Conservation (phyloP, 1,140 invertebrate species). For the Phocides pigmalion region DNA sequence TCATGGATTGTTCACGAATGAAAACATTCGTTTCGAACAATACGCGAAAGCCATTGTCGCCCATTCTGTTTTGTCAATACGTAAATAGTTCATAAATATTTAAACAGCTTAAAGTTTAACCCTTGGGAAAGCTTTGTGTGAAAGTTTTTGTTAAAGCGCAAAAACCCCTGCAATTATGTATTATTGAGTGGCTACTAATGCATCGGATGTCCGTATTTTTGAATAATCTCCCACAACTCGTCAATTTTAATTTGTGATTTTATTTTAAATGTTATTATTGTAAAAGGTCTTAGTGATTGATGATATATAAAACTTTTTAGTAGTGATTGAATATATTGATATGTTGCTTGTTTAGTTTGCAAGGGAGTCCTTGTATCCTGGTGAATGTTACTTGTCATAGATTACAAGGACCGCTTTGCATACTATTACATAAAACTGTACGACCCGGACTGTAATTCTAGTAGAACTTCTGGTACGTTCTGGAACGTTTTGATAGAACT, state of each 20-base stretch:
- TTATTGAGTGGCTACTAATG: conserved; percentile 12
- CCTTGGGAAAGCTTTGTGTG: conserved; percentile 52
- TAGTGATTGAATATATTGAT: too few relatives aligned
- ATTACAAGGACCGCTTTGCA: too few relatives aligned
- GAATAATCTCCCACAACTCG: background rate
- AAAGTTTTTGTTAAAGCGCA: conserved; percentile 25
- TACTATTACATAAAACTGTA: too few relatives aligned
- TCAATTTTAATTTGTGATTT: background rate
- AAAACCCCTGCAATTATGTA: conserved; percentile 25
- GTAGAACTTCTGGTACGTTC: too few relatives aligned
- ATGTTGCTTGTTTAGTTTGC: too few relatives aligned
- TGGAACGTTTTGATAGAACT: too few relatives aligned
- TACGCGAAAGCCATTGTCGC: conserved; percentile 56
- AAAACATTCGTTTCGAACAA: conserved; percentile 49
- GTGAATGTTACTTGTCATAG: too few relatives aligned
- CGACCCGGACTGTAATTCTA: too few relatives aligned
- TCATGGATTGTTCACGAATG: conserved; percentile 55
- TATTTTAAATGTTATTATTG: background rate
- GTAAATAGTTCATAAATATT: conserved; percentile 77
- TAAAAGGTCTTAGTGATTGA: too few relatives aligned
- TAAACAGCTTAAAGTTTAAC: conserved; percentile 68
- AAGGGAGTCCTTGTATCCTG: too few relatives aligned
- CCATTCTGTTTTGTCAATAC: conserved; percentile 74
- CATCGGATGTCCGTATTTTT: conserved; percentile 17
- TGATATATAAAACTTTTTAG: too few relatives aligned